Evolutionary conservation across 1,140 invertebrate species (phyloP), one percentile per base, ranked within the genome.

Genomic region (Leucophenga varia): DNA sequence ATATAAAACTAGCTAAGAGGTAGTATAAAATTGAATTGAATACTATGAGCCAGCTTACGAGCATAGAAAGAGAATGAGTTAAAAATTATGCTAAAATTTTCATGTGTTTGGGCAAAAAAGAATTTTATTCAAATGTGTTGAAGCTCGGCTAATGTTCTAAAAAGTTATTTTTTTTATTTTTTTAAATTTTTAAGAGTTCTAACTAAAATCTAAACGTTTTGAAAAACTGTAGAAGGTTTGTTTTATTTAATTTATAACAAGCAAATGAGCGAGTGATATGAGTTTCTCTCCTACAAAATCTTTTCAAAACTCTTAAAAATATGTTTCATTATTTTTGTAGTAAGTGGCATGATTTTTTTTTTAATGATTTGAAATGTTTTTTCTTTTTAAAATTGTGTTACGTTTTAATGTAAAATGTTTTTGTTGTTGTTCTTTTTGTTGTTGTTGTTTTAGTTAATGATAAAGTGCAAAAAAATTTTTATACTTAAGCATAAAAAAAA

Each of bases 361-460:
- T 49, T 22, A 52, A 22, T 37, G 37, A 21, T 36, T 44, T 54
- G 42, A 42, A 39, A 21, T 48, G 39, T 30, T 49, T 51, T 31
- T 43, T 47, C 35, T 51, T 28, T 50, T 12, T 45, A 31, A 42
- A 31, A 41, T 12, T 16, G 35, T 25, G 39, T 42, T 38, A 18
- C 19, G 6, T 3, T 21, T 38, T 9, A 19, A 6, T 38, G n/a
- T 38, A 5, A 17, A 19, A 38, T 38, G 20, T 38, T 38, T 30
- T 30, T 30, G 7, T 8, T 30, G 25, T 30, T 30, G 7, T 30
- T 30, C 7, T 30, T 30, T 30, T 30, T 30, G 12, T 41, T 43
- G 25, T 43, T 43, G 25, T 8, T 28, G 9, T 18, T 43, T 43
- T 28, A 3, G 8, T 22, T 31, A 8, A 32, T 19, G 41, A 32